phyloP scores from a whole-genome alignment of 2,888 invertebrate species.

The Chrysodeixis includens region DNA sequence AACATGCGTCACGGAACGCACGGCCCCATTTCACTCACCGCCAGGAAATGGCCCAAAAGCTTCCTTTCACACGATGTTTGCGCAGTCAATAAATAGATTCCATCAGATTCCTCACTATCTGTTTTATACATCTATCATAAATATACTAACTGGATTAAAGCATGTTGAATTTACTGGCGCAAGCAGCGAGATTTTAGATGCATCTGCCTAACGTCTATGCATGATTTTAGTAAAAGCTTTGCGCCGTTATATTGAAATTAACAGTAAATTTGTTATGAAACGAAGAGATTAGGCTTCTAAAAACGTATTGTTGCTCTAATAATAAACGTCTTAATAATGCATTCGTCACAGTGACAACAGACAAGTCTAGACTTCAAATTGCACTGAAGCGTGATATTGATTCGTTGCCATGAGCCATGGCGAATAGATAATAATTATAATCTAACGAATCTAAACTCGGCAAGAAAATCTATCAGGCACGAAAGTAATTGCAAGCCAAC shows the following conservation, averaged over 20 bases:
- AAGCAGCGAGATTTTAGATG: not conserved
- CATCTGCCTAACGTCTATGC: slow-evolving; percentile 1
- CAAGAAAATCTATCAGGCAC: too few species aligned
- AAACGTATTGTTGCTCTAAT: not conserved
- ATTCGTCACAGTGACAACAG: not conserved
- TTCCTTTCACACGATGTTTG: slow-evolving; percentile 83
- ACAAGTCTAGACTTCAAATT: not conserved
- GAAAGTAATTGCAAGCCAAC: too few species aligned
- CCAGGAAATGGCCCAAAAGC: slow-evolving; percentile 85
- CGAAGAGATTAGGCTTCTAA: not conserved
- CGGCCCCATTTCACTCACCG: slow-evolving; percentile 84
- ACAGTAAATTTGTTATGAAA: not conserved
- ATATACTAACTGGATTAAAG: slow-evolving; percentile 59
- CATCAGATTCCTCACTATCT: slow-evolving; percentile 70
- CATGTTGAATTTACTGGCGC: slow-evolving; percentile 20
- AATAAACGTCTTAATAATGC: not conserved
- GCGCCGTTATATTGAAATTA: not conserved
- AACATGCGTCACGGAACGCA: slow-evolving; percentile 77
- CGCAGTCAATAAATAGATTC: slow-evolving; percentile 86
- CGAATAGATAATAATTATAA: not conserved
- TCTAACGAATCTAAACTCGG: too few species aligned
- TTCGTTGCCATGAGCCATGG: slow-evolving; percentile 4
- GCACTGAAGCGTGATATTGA: slow-evolving; percentile 1
- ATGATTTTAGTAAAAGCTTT: not conserved
- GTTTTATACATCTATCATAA: slow-evolving; percentile 75